A percentile compares a stretch with the other conserved stretches of the same genome.
Evolutionary conservation across 2,797 vertebrate species (phyloP).

Genomic region (Lepus townsendii): DNA sequence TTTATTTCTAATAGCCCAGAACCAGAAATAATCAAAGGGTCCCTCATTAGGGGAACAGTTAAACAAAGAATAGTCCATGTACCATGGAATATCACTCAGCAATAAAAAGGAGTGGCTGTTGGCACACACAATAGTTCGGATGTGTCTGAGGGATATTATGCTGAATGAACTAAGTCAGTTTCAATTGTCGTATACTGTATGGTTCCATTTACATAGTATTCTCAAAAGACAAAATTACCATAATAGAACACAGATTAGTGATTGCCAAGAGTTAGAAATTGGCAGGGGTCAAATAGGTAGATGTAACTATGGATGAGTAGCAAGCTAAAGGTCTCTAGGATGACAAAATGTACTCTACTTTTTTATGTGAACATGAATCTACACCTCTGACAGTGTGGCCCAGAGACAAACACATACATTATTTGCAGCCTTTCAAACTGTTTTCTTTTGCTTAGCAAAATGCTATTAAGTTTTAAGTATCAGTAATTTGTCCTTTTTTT

Average conservation of each 20-base stretch:
- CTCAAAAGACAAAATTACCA: not conserved
- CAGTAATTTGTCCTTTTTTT: not conserved
- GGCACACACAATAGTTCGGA: no score
- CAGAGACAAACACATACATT: not conserved
- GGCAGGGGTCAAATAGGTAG: not conserved
- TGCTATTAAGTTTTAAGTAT: not conserved
- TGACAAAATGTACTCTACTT: not conserved
- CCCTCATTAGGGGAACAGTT: not conserved
- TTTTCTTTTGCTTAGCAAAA: not conserved
- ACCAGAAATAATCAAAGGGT: not conserved
- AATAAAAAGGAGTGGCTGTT: no score
- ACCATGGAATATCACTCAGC: not conserved
- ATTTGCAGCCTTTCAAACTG: not conserved
- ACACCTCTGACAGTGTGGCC: not conserved
- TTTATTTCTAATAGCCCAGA: not conserved
- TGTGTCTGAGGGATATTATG: not conserved
- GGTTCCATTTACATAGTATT: not conserved
- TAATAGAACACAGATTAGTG: not conserved
- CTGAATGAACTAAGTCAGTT: not conserved
- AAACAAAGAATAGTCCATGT: not conserved
- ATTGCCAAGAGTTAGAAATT: not conserved
- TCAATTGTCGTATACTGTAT: no score
- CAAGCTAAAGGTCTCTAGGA: not conserved
- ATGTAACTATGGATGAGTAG: not conserved
- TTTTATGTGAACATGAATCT: not conserved